These are phyloP conservation scores for Pegoplata infirma DNA, from an alignment of 2,888 invertebrate genomes.

Conservation along the genomic window DNA sequence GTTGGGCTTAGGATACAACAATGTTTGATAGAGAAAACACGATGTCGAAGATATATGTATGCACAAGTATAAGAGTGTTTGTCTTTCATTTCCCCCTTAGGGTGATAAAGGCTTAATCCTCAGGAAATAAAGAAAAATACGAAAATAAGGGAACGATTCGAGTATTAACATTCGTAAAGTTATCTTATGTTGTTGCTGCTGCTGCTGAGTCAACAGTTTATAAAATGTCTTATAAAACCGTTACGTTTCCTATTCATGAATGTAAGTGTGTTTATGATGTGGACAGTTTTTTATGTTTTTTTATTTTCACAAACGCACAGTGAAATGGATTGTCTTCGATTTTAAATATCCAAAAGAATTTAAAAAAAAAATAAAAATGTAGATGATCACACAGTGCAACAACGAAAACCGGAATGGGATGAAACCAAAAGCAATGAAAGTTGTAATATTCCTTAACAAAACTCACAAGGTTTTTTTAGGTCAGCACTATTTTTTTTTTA, in stretches of 20 bases:
- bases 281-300: not conserved
- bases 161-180: not conserved
- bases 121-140: conserved; percentile 14
- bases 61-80: conserved; percentile 11
- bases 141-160: not conserved
- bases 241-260: not conserved
- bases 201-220: conserved; percentile 22
- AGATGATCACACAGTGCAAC: too few species aligned
- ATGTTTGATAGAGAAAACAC: conserved; percentile 28
- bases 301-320: not conserved
- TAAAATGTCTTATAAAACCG: not conserved
- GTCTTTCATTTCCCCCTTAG: conserved; percentile 14
- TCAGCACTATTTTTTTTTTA: too few species aligned
- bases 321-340: not conserved
- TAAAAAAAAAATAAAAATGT: too few species aligned
- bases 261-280: not conserved
- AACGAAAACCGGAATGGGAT: too few species aligned
- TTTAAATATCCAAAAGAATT: not conserved
- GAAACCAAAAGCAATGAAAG: too few species aligned
- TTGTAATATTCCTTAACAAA: too few species aligned
- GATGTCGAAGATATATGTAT: not conserved
- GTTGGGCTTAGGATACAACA: conserved; percentile 19
- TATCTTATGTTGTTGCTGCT: conserved; percentile 25
- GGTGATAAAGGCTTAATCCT: conserved; percentile 51
- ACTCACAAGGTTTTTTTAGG: too few species aligned